Conservation (phyloP, 2,113 vertebrate species). For the Oryzias curvinotus region DNA sequence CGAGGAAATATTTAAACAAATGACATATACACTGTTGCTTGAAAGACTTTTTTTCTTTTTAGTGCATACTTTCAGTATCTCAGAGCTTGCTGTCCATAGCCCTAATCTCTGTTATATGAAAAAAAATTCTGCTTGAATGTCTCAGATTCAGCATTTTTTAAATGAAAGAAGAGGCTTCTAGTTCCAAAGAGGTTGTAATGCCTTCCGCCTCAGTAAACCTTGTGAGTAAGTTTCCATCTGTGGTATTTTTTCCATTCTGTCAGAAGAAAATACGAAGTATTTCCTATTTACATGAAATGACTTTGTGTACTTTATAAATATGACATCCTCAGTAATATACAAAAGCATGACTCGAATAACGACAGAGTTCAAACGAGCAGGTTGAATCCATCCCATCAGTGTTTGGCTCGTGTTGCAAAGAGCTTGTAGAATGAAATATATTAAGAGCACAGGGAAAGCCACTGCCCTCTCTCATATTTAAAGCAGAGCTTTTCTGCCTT, state of each 20-base stretch:
- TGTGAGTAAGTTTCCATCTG: conserved; percentile 17
- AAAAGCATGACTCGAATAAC: conserved; percentile 17
- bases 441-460: conserved; percentile 7
- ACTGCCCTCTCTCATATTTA: not conserved
- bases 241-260: conserved; percentile 13
- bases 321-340: conserved; percentile 13
- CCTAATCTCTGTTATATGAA: conserved; percentile 9
- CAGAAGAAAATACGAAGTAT: conserved; percentile 1
- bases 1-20: conserved; percentile 40
- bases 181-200: conserved; percentile 22
- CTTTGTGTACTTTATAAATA: conserved; percentile 5
- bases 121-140: conserved; percentile 7
- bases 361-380: conserved; percentile 9
- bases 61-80: not conserved
- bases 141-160: conserved; percentile 3
- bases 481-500: not conserved
- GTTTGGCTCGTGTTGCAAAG: conserved; percentile 10
- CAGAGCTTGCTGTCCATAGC: not conserved
- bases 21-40: conserved; percentile 16
- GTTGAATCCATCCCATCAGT: conserved; percentile 12
- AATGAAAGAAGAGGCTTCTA: conserved; percentile 26
- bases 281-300: conserved; percentile 14
- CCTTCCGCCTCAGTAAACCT: conserved; percentile 18
- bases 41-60: conserved; percentile 17
- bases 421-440: conserved; percentile 9